Evolutionary conservation across 1,140 invertebrate species (phyloP).

Genomic region (Aphelinus certus): DNA sequence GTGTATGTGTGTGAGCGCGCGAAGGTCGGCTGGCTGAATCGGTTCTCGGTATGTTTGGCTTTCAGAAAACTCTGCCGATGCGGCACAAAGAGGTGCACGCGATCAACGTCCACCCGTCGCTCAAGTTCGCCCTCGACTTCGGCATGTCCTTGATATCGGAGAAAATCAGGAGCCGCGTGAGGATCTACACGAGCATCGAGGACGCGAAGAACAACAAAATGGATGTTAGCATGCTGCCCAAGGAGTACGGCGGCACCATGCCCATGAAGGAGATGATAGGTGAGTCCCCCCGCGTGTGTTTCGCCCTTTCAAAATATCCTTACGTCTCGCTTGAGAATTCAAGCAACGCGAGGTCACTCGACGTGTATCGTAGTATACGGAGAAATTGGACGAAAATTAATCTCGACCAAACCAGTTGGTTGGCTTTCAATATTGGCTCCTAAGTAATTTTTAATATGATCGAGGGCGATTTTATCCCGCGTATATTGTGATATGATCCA

Average conservation of each 20-base stretch:
- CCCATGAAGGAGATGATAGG: conserved; percentile 87
- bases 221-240: conserved; percentile 75
- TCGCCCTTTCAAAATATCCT: not conserved
- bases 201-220: conserved; percentile 69
- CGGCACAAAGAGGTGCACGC: conserved; percentile 85
- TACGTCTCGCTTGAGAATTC: no score
- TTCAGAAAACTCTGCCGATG: conserved; percentile 83
- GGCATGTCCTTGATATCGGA: conserved; percentile 83
- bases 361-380: no score
- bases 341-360: no score
- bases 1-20: no score
- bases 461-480: no score
- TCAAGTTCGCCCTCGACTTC: conserved; percentile 83
- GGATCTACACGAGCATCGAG: conserved; percentile 73
- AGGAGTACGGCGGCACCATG: conserved; percentile 83
- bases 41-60: conserved; percentile 29
- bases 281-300: conserved; percentile 56
- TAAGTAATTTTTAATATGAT: no score
- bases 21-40: no score
- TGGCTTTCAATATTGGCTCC: no score
- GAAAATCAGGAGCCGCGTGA: conserved; percentile 81
- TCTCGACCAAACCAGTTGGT: no score
- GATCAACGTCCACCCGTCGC: conserved; percentile 78
- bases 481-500: no score
- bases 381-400: no score